Base-by-base conservation (phyloP, 1,140 invertebrate genomes). In the Streblospio benedicti region DNA sequence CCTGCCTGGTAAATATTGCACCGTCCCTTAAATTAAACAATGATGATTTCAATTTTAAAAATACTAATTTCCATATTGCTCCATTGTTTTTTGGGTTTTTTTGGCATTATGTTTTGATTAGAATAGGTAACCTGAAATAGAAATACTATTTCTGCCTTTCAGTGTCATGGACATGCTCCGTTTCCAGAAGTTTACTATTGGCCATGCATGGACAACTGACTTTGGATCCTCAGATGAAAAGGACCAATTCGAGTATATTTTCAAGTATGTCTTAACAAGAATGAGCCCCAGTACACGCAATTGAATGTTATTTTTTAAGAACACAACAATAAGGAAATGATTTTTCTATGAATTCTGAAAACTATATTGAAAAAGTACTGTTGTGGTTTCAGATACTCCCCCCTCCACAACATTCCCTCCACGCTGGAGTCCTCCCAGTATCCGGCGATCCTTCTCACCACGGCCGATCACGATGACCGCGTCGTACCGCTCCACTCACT, bases 111-210 rank as follows among this genome's bases (percentile, higher is more conserved):
- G n/a, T n/a, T n/a, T n/a, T n/a, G n/a, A n/a, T n/a, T n/a, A n/a
- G n/a, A n/a, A n/a, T n/a, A n/a, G n/a, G n/a, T n/a, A n/a, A n/a
- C n/a, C n/a, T n/a, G n/a, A n/a, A n/a, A n/a, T n/a, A n/a, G n/a
- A n/a, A n/a, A n/a, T n/a, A n/a, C n/a, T n/a, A n/a, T n/a, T n/a
- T n/a, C n/a, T n/a, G n/a, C n/a, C n/a, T n/a, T 78, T 43, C 74
- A 94, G 93, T 31, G 95, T 99, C 0, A 83, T 97, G 79, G 96
- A 99, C 78, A 94, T 98, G 91, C 77, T 98, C 44, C 83, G 93
- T 41, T 99, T 93, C 79, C 92, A 98, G 79, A 97, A 97, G 79
- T 99, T 98, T 74, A 99, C 95, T 0, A 94, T 97, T 73, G 96
- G 95, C 0, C 87, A 91, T 77, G 90, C 91, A 30, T 99, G 96